A percentile compares a stretch with the other conserved stretches of the same genome.
These are phyloP conservation scores for Arothron firmamentum DNA, from an alignment of 2,113 vertebrate species.

Conservation along the genomic window DNA sequence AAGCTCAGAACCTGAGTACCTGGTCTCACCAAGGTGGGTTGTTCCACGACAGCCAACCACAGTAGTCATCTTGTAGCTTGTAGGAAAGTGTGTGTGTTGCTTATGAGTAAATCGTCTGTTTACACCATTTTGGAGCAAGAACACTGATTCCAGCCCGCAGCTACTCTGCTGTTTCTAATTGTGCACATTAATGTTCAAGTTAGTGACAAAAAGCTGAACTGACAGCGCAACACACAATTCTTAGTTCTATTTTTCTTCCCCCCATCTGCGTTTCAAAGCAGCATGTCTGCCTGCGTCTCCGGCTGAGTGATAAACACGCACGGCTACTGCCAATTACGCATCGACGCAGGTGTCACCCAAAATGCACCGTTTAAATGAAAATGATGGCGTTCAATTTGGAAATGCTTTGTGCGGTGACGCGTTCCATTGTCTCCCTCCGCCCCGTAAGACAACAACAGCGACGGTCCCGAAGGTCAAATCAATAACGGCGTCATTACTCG, in stretches of 20 bases:
- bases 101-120: constrained; percentile 13
- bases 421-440: constrained; percentile 49
- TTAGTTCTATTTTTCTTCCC: constrained; percentile 41
- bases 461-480: constrained; percentile 59
- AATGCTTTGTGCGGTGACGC: constrained; percentile 55
- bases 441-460: constrained; percentile 51
- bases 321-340: constrained; percentile 70
- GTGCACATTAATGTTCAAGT: constrained; percentile 58
- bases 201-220: constrained; percentile 68
- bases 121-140: constrained; percentile 35
- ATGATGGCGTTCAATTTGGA: constrained; percentile 66
- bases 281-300: constrained; percentile 56
- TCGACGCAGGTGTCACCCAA: constrained; percentile 57
- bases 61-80: background rate
- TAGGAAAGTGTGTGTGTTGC: background rate
- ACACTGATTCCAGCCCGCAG: constrained; percentile 46
- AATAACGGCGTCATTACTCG: constrained; percentile 47
- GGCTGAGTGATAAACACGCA: constrained; percentile 69
- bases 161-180: constrained; percentile 65
- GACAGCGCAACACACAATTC: constrained; percentile 67
- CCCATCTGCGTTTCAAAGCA: constrained; percentile 61
- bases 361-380: constrained; percentile 70
- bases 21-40: no score
- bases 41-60: no score
- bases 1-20: no score